Conservation (phyloP, 2,113 vertebrate species). For the Boleophthalmus pectinirostris region DNA sequence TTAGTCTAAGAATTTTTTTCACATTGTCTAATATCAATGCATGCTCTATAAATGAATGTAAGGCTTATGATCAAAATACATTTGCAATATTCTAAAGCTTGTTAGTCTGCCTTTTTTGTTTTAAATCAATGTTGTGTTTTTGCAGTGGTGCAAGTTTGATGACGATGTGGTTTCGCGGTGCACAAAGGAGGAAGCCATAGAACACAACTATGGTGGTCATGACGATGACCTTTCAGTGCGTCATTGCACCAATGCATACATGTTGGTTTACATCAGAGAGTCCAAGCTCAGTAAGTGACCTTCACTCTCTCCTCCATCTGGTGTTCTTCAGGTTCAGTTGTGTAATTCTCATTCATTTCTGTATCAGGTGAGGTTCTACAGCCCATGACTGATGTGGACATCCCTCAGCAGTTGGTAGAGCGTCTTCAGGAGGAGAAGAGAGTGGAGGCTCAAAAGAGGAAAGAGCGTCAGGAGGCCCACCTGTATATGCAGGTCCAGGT, state of each 20-base stretch:
- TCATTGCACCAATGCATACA: slow-evolving; percentile 98
- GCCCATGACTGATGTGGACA: slow-evolving; percentile 95
- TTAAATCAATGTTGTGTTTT: neutral
- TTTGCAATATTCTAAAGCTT: neutral
- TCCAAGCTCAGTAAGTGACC: slow-evolving; percentile 92
- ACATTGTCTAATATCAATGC: neutral
- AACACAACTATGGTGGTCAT: slow-evolving; percentile 97
- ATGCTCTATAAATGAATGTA: neutral
- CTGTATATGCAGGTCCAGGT: slow-evolving; percentile 99
- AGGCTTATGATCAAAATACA: neutral
- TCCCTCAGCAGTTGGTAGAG: slow-evolving; percentile 96
- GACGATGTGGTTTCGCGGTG: slow-evolving; percentile 97
- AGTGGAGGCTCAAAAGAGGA: slow-evolving; percentile 97
- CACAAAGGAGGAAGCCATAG: slow-evolving; percentile 98
- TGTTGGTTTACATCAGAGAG: slow-evolving; percentile 98
- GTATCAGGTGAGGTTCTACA: slow-evolving; percentile 90
- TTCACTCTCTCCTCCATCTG: neutral
- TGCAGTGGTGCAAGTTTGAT: slow-evolving; percentile 98
- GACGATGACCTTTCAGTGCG: slow-evolving; percentile 96
- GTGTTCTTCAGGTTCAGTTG: neutral
- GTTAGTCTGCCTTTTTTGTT: neutral
- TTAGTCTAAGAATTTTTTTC: neutral
- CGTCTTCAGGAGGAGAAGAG: slow-evolving; percentile 98
- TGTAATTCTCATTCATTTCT: neutral
- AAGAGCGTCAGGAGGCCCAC: slow-evolving; percentile 97